Percentiles rank a stretch among this genome's conserved stretches.
These are phyloP conservation scores for Ditula angustiorana DNA, from an alignment of 2,888 invertebrate genomes.

Conservation along the genomic window DNA sequence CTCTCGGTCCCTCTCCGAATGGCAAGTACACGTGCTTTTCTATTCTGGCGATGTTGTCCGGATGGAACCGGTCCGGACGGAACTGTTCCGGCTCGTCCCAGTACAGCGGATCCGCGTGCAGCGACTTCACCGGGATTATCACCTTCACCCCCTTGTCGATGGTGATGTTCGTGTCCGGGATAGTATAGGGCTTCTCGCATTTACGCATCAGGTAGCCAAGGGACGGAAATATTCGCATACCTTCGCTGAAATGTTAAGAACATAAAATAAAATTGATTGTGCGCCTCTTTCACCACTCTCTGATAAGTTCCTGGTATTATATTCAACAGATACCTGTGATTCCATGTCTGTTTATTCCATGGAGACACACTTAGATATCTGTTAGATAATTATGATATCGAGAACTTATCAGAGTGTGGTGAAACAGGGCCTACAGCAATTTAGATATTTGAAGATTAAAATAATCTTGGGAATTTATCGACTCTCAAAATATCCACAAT, in stretches of 20 bases:
- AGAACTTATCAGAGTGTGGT: too few relatives aligned
- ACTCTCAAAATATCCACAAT: too few relatives aligned
- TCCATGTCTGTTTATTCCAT: too few relatives aligned
- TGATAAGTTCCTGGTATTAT: too few relatives aligned
- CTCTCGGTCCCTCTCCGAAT: slow-evolving; percentile 26
- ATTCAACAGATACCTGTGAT: too few relatives aligned
- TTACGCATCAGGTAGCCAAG: slow-evolving; percentile 44
- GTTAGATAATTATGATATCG: too few relatives aligned
- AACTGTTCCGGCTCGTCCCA: slow-evolving; percentile 63
- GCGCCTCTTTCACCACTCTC: too few relatives aligned
- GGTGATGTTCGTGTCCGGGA: slow-evolving; percentile 45
- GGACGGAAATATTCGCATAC: slow-evolving; percentile 46
- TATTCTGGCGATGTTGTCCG: slow-evolving; percentile 28
- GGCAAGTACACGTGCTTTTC: slow-evolving; percentile 18
- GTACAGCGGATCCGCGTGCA: slow-evolving; percentile 65
- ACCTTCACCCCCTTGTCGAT: slow-evolving; percentile 54
- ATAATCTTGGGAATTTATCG: too few relatives aligned
- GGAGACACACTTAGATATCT: too few relatives aligned
- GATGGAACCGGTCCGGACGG: slow-evolving; percentile 62
- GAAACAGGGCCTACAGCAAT: too few relatives aligned
- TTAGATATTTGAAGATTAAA: too few relatives aligned
- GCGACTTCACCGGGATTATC: slow-evolving; percentile 58
- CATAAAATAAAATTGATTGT: too few relatives aligned
- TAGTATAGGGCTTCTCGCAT: slow-evolving; percentile 44
- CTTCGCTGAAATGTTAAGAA: slow-evolving; percentile 41